These are phyloP conservation scores for Procavia capensis DNA, from an alignment of 2,113 vertebrate genomes.

Conservation along the genomic window DNA sequence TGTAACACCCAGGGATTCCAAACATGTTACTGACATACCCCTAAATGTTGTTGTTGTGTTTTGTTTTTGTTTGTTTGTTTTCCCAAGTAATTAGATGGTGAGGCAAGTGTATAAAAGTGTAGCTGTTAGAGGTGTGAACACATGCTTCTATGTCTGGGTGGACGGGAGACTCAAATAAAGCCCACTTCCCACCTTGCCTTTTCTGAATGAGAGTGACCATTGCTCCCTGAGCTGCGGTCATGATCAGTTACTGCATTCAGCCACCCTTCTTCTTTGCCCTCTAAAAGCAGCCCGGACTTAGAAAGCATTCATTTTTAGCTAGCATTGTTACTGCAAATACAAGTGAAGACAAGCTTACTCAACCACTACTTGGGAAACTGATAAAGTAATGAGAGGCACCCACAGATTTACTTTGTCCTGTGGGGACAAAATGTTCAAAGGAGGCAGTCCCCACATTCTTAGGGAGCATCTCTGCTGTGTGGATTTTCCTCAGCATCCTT, in stretches of 20 bases:
- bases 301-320: slow-evolving; percentile 76
- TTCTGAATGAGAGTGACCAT: slow-evolving; percentile 18
- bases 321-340: slow-evolving; percentile 72
- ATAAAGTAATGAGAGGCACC: slow-evolving; percentile 63
- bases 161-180: not conserved
- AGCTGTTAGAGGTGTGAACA: not conserved
- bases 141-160: not conserved
- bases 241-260: not conserved
- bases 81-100: not conserved
- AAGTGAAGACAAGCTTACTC: slow-evolving; percentile 61
- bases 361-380: slow-evolving; percentile 57
- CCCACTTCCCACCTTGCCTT: not conserved
- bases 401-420: slow-evolving; percentile 71
- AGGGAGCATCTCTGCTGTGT: slow-evolving; percentile 53
- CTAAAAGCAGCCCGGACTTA: slow-evolving; percentile 40
- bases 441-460: slow-evolving; percentile 61
- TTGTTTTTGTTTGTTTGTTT: not conserved
- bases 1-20: not conserved
- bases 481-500: slow-evolving; percentile 66
- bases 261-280: slow-evolving; percentile 53
- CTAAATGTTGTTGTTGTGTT: too few species aligned
- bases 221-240: not conserved
- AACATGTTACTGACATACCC: not conserved
- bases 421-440: not conserved
- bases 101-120: not conserved